Conservation (phyloP, 2,113 vertebrate species). For the Collichthys lucidus region DNA sequence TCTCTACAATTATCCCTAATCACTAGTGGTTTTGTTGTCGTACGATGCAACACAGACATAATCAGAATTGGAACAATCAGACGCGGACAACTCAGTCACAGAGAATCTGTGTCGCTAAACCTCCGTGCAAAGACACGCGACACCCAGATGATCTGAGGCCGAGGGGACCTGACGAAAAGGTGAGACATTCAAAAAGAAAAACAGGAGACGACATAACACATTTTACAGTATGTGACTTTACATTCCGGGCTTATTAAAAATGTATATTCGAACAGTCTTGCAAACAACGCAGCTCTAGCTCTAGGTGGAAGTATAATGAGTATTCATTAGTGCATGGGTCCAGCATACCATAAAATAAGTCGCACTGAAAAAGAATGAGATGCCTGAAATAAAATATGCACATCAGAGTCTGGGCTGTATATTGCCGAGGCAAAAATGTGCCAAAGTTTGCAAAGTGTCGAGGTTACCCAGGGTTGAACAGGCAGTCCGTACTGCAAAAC, state of each 20-base stretch:
- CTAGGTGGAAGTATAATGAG: conserved; percentile 49
- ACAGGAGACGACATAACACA: conserved; percentile 3
- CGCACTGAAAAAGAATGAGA: conserved; percentile 26
- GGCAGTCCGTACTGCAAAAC: conserved; percentile 16
- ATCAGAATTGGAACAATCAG: not conserved
- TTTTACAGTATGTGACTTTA: not conserved
- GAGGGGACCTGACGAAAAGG: not conserved
- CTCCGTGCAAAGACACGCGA: not conserved
- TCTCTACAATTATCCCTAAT: not conserved
- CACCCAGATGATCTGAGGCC: conserved; percentile 3
- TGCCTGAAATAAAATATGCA: conserved; percentile 43
- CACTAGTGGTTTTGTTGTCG: not conserved
- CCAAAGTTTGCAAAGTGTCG: conserved; percentile 9
- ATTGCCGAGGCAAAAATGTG: conserved; percentile 12
- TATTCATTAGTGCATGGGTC: conserved; percentile 51
- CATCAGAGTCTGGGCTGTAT: not conserved
- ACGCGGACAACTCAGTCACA: not conserved
- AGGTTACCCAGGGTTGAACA: not conserved
- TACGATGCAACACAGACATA: too few relatives aligned
- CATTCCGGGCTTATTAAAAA: conserved; percentile 44
- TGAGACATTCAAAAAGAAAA: conserved; percentile 9
- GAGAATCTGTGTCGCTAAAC: not conserved
- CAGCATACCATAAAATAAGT: conserved; percentile 41
- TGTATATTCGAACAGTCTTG: conserved; percentile 45
- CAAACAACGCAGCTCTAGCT: conserved; percentile 54